Conservation (phyloP, 2,888 invertebrate species). For the Hirtodrosophila alboralis region DNA sequence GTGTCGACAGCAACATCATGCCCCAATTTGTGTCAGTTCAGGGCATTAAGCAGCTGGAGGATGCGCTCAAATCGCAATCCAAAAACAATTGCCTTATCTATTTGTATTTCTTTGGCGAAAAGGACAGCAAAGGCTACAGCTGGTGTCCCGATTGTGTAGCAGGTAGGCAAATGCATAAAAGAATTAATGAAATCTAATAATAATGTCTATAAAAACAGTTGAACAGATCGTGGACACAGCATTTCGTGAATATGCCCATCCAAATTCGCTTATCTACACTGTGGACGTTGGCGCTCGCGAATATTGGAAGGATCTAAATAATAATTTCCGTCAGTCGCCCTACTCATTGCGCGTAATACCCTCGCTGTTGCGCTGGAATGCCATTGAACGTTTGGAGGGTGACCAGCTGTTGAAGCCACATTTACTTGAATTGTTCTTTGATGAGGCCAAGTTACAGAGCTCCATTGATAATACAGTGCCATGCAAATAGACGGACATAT, state of each 20-base stretch:
- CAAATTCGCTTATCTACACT: slow-evolving; percentile 87
- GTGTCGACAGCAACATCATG: slow-evolving; percentile 27
- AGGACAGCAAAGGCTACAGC: slow-evolving; percentile 86
- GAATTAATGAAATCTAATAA: no score
- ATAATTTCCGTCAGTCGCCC: slow-evolving; percentile 89
- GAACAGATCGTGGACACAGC: slow-evolving; percentile 88
- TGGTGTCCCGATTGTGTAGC: slow-evolving; percentile 95
- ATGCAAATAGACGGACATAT: slow-evolving; percentile 28
- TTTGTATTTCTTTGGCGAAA: slow-evolving; percentile 75
- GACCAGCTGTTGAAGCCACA: slow-evolving; percentile 89
- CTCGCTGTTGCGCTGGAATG: slow-evolving; percentile 83
- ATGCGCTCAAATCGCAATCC: slow-evolving; percentile 36
- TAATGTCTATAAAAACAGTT: slow-evolving; percentile 79
- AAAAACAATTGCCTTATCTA: slow-evolving; percentile 56
- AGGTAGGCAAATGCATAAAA: slow-evolving; percentile 85
- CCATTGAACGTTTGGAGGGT: slow-evolving; percentile 90
- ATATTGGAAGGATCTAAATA: slow-evolving; percentile 91
- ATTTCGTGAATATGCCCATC: slow-evolving; percentile 85
- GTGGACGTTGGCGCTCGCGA: slow-evolving; percentile 90
- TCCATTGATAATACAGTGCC: slow-evolving; percentile 12
- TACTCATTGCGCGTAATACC: slow-evolving; percentile 90
- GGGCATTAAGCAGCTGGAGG: slow-evolving; percentile 49
- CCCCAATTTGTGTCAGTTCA: slow-evolving; percentile 50
- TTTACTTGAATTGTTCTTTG: slow-evolving; percentile 90
- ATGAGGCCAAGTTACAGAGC: slow-evolving; percentile 83